Evolutionary conservation across 1,140 invertebrate genomes (phyloP), one percentile per base, ranked within the genome.

Genomic region (Geopemphigus sp.): DNA sequence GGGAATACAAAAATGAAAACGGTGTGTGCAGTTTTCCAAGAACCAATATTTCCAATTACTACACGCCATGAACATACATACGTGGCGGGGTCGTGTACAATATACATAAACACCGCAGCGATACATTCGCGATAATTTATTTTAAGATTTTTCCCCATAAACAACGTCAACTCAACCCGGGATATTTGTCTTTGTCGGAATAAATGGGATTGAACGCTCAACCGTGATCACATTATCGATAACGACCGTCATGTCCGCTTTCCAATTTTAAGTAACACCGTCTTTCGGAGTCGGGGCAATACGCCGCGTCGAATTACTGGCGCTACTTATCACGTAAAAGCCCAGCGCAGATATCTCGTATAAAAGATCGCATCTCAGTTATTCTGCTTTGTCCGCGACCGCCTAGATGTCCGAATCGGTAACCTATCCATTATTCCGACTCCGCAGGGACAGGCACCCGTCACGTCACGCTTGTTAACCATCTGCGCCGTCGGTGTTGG

Each of bases 141-240:
- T 26, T 24, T 14, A 11, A 59, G 56, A 59, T 59, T 59, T 59
- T 12, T 12, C 22, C 26, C 22, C 56, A n/a, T 57, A 1, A 57
- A 57, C 54, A 57, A 57, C 54, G 54, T 57, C 54, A 57, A 57
- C 54, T 68, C 8, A 5, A 24, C 22, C 64, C n/a, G 6, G 39
- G n/a, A 47, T 14, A 68, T 68, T 68, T 68, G 64, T 68, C 64
- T 47, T 47, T 17, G 5, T 0, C 64, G 3, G 5, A 12, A 47
- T 24, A 47, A 68, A 68, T 15, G 39, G 64, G 14, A 68, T 47
- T 68, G 39, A 68, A 68, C 4, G 6, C 22, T 66, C 19, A 66
- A 68, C 39, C 64, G n/a, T 22, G 64, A 68, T 68, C 66, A 5
- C 45, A 68, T 68, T 68, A 68, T 68, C 45, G 66, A 68, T 68